Base-by-base conservation (phyloP, 2,113 vertebrate species). In the Eulemur macaco region DNA sequence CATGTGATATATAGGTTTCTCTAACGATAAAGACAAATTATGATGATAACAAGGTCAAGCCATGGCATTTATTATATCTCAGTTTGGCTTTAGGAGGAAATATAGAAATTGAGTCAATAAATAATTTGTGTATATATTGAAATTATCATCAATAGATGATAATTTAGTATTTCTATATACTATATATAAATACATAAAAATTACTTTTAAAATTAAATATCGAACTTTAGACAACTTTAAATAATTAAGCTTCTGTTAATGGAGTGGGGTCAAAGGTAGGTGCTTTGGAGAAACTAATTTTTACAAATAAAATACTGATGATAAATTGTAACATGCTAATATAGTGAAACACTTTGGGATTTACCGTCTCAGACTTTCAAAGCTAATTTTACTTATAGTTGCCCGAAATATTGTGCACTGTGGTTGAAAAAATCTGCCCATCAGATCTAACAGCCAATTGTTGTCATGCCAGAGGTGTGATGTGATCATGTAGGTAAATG, bases 11-110 rank as follows among this genome's bases (percentile, higher is more conserved):
- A 8, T 34, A 56, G 17, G 29, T 20, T 87, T 96, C 71, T 52
- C 76, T 87, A 68, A 96, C 14, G 88, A 86, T 96, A 89, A 69
- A 93, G 47, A 87, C 6, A 87, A 95, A 50, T 94, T 71, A 84
- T 50, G 18, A 74, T 86, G 84, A 82, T 89, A 94, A 83, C 29
- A 92, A 89, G 86, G 91, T 83, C 91, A 95, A 34, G 25, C 8
- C 86, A 58, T 7, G 80, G 14, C 39, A 76, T 50, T 83, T 81
- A 88, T 85, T 93, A 54, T n/a, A 91, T 39, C 63, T 91, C 56
- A 84, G 23, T 69, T 90, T 68, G 21, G 34, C 21, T 71, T 88
- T 64, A 63, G 50, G 88, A 74, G 56, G 84, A 92, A 71, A 78
- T 66, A 29, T 6, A 86, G 60, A 18, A 37, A 80, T 14, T 76